A percentile compares a stretch with the other conserved stretches of the same genome.
These are phyloP conservation scores for Patiria miniata DNA, from an alignment of 35 echinoderm and acorn worm genomes.

Conservation along the genomic window DNA sequence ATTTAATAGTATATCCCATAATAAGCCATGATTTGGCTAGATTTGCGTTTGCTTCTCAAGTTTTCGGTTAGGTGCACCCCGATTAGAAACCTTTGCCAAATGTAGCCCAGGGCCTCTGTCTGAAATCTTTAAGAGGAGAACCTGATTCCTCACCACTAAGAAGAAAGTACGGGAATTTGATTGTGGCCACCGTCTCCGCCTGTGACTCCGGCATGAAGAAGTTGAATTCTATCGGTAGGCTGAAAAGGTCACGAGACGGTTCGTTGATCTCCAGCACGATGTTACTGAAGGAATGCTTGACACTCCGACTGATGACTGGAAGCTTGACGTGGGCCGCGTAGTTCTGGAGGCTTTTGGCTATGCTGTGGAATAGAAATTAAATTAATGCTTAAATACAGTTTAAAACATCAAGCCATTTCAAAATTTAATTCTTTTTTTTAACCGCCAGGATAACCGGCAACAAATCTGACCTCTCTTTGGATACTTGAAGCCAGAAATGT, in stretches of 20 bases:
- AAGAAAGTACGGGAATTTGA: conserved; percentile 26
- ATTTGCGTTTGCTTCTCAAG: too few species aligned
- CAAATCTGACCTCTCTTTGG: neutral
- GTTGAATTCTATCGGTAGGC: neutral
- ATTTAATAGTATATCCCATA: too few species aligned
- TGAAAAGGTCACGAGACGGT: conserved; percentile 33
- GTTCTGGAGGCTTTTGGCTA: conserved; percentile 68
- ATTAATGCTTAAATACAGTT: neutral
- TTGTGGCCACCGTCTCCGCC: conserved; percentile 11
- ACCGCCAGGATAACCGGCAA: neutral
- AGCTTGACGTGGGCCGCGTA: conserved; percentile 68
- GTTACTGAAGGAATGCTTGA: conserved; percentile 38
- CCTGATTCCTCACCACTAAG: conserved; percentile 14
- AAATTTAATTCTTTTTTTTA: neutral
- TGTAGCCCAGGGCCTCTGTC: too few species aligned
- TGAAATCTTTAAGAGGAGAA: neutral
- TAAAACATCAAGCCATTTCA: neutral
- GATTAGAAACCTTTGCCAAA: too few species aligned
- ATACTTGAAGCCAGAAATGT: too few species aligned
- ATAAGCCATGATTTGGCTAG: too few species aligned
- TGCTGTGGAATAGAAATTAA: conserved; percentile 34
- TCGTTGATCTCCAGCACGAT: conserved; percentile 48
- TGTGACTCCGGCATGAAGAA: conserved; percentile 15
- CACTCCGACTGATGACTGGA: conserved; percentile 23
- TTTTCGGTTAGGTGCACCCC: too few species aligned